A percentile compares a stretch with the other conserved stretches of the same genome.
These are phyloP conservation scores for Drosophila borborema DNA, from an alignment of 2,888 invertebrate species.

Conservation along the genomic window DNA sequence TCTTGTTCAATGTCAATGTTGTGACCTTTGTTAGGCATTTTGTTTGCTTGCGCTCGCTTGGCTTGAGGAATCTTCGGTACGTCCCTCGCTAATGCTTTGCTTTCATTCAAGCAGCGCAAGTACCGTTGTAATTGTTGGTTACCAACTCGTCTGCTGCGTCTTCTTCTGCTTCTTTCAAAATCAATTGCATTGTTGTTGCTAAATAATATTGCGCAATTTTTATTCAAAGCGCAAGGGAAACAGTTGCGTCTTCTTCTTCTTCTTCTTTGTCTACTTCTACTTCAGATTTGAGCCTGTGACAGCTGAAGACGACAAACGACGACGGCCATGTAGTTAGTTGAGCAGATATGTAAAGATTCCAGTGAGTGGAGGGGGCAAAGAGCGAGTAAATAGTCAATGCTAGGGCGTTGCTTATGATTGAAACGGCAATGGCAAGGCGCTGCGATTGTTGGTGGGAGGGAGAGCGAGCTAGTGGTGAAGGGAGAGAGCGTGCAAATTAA, in stretches of 20 bases:
- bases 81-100: slow-evolving; percentile 30
- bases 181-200: slow-evolving; percentile 61
- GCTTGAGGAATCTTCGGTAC: slow-evolving; percentile 50
- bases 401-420: slow-evolving; percentile 13
- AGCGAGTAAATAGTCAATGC: neutral
- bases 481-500: neutral
- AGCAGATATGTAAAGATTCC: slow-evolving; percentile 1
- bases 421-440: neutral
- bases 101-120: slow-evolving; percentile 64
- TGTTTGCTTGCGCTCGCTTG: slow-evolving; percentile 59
- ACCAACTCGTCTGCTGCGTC: slow-evolving; percentile 12
- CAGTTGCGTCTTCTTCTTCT: slow-evolving; percentile 23
- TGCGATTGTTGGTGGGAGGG: neutral
- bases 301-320: slow-evolving; percentile 23
- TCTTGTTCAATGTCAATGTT: slow-evolving; percentile 76
- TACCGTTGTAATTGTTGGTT: slow-evolving; percentile 77
- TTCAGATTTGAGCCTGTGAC: slow-evolving; percentile 20
- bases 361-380: neutral
- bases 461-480: neutral
- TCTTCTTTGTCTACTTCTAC: slow-evolving; percentile 7
- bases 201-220: slow-evolving; percentile 79
- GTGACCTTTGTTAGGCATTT: slow-evolving; percentile 80
- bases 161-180: slow-evolving; percentile 42
- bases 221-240: slow-evolving; percentile 64
- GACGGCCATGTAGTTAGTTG: slow-evolving; percentile 3